Evolutionary conservation across 1,140 invertebrate genomes (phyloP).

Genomic region (Chlorops oryzae): DNA sequence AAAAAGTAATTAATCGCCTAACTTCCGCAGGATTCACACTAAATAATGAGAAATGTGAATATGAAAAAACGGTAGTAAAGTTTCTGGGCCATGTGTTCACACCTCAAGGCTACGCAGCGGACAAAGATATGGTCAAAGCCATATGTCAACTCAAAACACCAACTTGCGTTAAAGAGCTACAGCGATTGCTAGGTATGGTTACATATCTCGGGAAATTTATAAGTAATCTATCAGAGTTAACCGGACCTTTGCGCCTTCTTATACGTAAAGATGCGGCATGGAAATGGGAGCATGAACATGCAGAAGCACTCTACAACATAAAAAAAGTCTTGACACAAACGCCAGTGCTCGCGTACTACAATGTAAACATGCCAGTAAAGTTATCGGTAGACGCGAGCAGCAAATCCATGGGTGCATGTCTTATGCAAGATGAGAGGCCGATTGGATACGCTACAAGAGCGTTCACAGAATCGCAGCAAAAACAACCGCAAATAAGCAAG

Average conservation of each 20-base stretch:
- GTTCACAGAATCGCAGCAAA: constrained; percentile 32
- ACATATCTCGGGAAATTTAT: constrained; percentile 46
- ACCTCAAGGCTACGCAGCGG: constrained; percentile 34
- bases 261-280: constrained; percentile 42
- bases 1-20: constrained; percentile 22
- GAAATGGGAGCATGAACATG: constrained; percentile 34
- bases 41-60: constrained; percentile 30
- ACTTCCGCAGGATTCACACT: constrained; percentile 25
- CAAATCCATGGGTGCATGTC: constrained; percentile 23
- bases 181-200: constrained; percentile 45
- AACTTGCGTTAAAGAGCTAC: constrained; percentile 41
- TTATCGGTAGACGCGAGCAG: constrained; percentile 17
- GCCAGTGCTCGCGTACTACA: constrained; percentile 30
- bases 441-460: constrained; percentile 32
- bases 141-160: constrained; percentile 23
- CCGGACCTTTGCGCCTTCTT: constrained; percentile 39
- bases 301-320: constrained; percentile 33
- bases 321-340: constrained; percentile 30
- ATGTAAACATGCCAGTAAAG: constrained; percentile 16
- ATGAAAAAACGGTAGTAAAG: constrained; percentile 20
- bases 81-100: constrained; percentile 40
- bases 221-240: constrained; percentile 40
- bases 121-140: constrained; percentile 36
- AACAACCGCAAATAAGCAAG: constrained; percentile 43
- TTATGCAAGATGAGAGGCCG: constrained; percentile 26